Conservation (phyloP, 2,888 invertebrate genomes). For the Lithodes maja region DNA sequence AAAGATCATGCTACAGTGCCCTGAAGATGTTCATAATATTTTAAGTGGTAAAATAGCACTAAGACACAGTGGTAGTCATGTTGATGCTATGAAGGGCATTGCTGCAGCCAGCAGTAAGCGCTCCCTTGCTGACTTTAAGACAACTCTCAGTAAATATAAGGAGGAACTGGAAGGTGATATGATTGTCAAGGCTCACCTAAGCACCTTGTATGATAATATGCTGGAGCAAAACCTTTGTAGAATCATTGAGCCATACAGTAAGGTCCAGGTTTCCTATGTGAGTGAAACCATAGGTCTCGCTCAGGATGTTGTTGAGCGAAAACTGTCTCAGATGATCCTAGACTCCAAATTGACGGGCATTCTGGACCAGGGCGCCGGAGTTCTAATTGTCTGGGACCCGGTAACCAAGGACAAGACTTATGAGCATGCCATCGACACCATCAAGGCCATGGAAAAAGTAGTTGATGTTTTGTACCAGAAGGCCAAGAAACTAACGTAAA, state of each 20-base stretch:
- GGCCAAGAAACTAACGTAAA: conserved; percentile 96
- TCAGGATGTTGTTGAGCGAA: conserved; percentile 95
- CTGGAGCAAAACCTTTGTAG: conserved; percentile 98
- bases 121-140: conserved; percentile 96
- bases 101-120: conserved; percentile 97
- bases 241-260: conserved; percentile 98
- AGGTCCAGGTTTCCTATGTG: conserved; percentile 93
- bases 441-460: conserved; percentile 99
- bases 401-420: conserved; percentile 96
- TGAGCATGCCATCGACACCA: conserved; percentile 96
- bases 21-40: conserved; percentile 96
- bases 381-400: conserved; percentile 97
- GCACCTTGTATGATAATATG: conserved; percentile 98
- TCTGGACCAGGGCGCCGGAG: conserved; percentile 98
- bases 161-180: conserved; percentile 95
- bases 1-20: conserved; percentile 96
- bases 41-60: conserved; percentile 97
- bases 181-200: conserved; percentile 97
- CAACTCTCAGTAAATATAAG: conserved; percentile 82
- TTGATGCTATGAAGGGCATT: conserved; percentile 98
- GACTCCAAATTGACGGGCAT: conserved; percentile 98
- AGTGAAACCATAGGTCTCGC: conserved; percentile 93
- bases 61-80: conserved; percentile 95
- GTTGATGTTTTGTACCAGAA: conserved; percentile 99
- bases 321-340: conserved; percentile 99